Evolutionary conservation across 1,140 invertebrate species (phyloP).

Genomic region (Muscidifurax raptorellus): DNA sequence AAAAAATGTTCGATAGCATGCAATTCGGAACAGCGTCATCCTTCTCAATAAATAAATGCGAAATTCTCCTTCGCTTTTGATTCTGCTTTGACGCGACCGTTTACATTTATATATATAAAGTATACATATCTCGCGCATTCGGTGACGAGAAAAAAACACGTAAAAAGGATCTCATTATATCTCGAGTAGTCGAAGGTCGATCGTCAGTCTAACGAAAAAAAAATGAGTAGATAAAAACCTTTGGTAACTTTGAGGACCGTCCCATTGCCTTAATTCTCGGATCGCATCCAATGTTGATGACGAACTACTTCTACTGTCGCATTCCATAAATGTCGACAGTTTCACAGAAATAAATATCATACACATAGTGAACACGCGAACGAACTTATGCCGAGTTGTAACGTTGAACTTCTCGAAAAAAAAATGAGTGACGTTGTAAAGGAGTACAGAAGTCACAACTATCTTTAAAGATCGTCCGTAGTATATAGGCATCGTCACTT

Average conservation of each 20-base stretch:
- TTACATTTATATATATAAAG: not conserved
- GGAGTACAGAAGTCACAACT: not conserved
- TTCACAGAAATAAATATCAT: not conserved
- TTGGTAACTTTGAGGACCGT: conserved; percentile 34
- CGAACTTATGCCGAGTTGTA: too few species aligned
- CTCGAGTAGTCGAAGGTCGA: not conserved
- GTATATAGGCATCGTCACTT: not conserved
- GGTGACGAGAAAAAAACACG: not conserved
- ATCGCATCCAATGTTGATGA: conserved; percentile 6
- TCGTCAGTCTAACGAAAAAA: conserved; percentile 4
- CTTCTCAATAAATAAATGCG: not conserved
- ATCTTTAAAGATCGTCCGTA: not conserved
- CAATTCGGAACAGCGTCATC: not conserved
- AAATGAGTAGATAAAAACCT: conserved; percentile 38
- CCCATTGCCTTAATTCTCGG: not conserved
- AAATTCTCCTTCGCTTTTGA: not conserved
- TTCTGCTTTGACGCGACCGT: not conserved
- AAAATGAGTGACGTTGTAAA: too few species aligned
- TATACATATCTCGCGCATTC: not conserved
- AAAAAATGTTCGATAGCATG: not conserved
- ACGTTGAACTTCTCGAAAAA: too few species aligned
- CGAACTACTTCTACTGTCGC: not conserved
- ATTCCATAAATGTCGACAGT: not conserved
- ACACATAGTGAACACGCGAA: not conserved
- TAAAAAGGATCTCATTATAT: not conserved